Conservation (phyloP, 1,140 invertebrate genomes). For the Tribolium castaneum region DNA sequence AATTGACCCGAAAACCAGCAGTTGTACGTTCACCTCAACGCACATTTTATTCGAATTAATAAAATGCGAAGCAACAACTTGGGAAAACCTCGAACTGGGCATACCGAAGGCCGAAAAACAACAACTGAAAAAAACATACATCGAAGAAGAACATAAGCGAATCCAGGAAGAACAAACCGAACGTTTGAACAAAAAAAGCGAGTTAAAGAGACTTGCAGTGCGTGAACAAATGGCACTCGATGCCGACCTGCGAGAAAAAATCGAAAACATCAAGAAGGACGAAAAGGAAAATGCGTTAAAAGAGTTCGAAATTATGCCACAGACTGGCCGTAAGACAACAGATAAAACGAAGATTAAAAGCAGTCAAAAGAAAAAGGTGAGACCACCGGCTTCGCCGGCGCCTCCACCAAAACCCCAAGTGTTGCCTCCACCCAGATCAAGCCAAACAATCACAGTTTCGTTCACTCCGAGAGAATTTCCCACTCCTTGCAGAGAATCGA, state of each 20-base stretch:
- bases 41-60: conserved; percentile 71
- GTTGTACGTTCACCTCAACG: conserved; percentile 68
- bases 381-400: background rate
- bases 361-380: conserved; percentile 1
- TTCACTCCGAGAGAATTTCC: conserved; percentile 85
- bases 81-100: conserved; percentile 69
- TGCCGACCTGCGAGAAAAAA: conserved; percentile 66
- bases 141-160: conserved; percentile 65
- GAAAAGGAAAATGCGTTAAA: conserved; percentile 72
- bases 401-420: conserved; percentile 43
- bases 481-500: conserved; percentile 85
- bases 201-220: conserved; percentile 68
- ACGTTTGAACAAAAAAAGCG: conserved; percentile 65
- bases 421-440: conserved; percentile 71
- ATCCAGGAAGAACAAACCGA: conserved; percentile 68
- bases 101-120: conserved; percentile 69
- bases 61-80: conserved; percentile 68
- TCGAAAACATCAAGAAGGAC: conserved; percentile 69
- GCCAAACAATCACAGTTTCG: conserved; percentile 71
- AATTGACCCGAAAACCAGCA: conserved; percentile 69
- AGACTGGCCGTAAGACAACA: conserved; percentile 48
- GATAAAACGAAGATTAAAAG: conserved; percentile 44
- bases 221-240: conserved; percentile 73
- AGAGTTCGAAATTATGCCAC: conserved; percentile 70
- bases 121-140: conserved; percentile 65